A percentile compares a stretch with the other conserved stretches of the same genome.
Conservation (phyloP, 2,113 vertebrate species). For the Euleptes europaea region DNA sequence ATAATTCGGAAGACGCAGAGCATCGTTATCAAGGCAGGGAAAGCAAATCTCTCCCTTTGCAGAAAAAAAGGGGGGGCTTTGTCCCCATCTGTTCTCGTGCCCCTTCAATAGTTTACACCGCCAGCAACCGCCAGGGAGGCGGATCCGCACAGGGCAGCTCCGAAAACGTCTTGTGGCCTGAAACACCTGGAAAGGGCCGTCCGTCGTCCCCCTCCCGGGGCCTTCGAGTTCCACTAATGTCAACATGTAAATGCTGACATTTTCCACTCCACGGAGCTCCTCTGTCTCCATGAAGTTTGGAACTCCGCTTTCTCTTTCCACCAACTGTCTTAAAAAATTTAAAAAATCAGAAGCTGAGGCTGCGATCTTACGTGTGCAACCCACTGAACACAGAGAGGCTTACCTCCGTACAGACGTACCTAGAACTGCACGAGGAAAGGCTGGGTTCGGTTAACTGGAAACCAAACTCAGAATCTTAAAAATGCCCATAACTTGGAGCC, state of each 20-base stretch:
- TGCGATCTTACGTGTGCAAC: no score
- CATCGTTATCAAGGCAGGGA: not conserved
- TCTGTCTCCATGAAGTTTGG: no score
- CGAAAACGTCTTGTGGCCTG: not conserved
- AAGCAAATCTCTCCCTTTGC: not conserved
- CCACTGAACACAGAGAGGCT: constrained; percentile 23
- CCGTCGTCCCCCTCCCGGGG: no score
- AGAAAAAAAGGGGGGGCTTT: not conserved
- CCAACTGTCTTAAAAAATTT: not conserved
- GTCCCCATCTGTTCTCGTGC: not conserved
- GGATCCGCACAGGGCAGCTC: not conserved
- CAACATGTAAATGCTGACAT: constrained; percentile 48
- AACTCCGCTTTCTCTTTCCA: not conserved
- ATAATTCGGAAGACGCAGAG: not conserved
- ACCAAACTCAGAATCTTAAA: not conserved
- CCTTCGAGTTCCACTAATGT: not conserved
- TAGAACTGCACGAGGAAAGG: not conserved
- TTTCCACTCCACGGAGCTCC: not conserved
- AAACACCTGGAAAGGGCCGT: not conserved
- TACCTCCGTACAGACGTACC: fast-evolving
- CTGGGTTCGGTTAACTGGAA: not conserved
- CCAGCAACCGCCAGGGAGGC: no score
- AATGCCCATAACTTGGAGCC: not conserved
- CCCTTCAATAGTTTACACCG: no score
- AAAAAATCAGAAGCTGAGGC: not conserved